Conservation (phyloP, 2,888 invertebrate genomes). For the Dolomedes plantarius region DNA sequence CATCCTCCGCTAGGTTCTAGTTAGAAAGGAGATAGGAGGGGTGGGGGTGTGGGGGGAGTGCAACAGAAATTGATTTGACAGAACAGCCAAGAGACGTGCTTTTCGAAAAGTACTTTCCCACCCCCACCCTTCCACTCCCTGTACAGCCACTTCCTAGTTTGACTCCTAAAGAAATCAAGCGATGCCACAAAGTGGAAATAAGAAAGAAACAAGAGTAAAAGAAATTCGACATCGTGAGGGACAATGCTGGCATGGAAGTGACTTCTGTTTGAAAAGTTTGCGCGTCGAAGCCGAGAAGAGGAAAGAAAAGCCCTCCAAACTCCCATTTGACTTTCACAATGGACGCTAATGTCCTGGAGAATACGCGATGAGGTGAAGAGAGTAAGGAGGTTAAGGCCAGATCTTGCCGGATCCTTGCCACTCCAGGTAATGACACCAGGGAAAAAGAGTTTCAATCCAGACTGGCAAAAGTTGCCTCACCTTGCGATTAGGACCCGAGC, state of each 20-base stretch:
- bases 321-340: constrained; percentile 71
- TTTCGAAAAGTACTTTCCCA: constrained; percentile 39
- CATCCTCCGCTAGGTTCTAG: not conserved
- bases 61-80: constrained; percentile 67
- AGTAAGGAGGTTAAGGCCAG: constrained; percentile 27
- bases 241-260: constrained; percentile 38
- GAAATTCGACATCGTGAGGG: constrained; percentile 57
- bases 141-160: constrained; percentile 26
- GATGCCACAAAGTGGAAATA: constrained; percentile 36
- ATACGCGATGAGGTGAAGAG: constrained; percentile 58
- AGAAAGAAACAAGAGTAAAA: constrained; percentile 31
- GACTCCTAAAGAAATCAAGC: constrained; percentile 50
- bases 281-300: constrained; percentile 43
- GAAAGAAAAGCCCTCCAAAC: constrained; percentile 51
- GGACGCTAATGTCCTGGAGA: constrained; percentile 71
- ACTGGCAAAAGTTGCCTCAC: constrained; percentile 32
- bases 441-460: constrained; percentile 29
- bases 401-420: constrained; percentile 37
- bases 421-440: constrained; percentile 63
- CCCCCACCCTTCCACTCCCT: constrained; percentile 9
- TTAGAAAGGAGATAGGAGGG: constrained; percentile 14
- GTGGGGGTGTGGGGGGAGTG: not conserved
- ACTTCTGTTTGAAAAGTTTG: constrained; percentile 48
- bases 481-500: constrained; percentile 53
- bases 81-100: constrained; percentile 62